Conservation (phyloP, 2,797 vertebrate genomes). For the Liasis olivaceus region DNA sequence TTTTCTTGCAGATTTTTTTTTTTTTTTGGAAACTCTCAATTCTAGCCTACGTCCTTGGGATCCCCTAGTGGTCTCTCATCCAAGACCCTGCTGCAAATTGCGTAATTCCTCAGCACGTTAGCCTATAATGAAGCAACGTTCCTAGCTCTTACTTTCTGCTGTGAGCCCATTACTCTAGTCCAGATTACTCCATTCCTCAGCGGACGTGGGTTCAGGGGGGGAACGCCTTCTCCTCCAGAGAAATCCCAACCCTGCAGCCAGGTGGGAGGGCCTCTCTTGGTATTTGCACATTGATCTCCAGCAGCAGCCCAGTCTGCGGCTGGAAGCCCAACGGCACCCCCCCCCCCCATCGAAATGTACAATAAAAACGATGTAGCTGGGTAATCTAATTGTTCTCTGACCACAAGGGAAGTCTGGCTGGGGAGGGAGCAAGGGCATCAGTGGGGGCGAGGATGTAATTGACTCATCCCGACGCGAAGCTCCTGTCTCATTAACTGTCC, state of each 20-base stretch:
- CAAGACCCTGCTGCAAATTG: not conserved
- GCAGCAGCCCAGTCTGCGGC: not conserved
- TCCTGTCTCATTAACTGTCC: conserved; percentile 12
- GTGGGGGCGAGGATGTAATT: not conserved
- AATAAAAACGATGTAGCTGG: not conserved
- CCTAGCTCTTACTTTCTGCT: too few relatives aligned
- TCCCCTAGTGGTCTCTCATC: not conserved
- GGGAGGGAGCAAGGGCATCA: too few relatives aligned
- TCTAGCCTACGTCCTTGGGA: not conserved
- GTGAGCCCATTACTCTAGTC: too few relatives aligned
- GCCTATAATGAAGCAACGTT: not conserved
- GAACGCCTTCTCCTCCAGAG: too few relatives aligned
- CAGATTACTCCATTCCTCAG: too few relatives aligned
- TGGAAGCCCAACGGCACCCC: not conserved
- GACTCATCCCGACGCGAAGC: not conserved
- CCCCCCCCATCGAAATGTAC: not conserved
- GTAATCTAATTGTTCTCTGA: conserved; percentile 28
- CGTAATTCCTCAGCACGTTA: not conserved
- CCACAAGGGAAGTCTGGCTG: not conserved
- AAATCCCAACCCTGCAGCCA: too few relatives aligned
- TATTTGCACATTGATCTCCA: not conserved
- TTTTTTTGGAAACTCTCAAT: not conserved
- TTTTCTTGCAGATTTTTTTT: not conserved
- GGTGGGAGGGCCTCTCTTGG: not conserved
- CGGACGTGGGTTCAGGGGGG: too few relatives aligned